phyloP scores from a whole-genome alignment of 2,888 invertebrate species.

The Ophion ventricosus region DNA sequence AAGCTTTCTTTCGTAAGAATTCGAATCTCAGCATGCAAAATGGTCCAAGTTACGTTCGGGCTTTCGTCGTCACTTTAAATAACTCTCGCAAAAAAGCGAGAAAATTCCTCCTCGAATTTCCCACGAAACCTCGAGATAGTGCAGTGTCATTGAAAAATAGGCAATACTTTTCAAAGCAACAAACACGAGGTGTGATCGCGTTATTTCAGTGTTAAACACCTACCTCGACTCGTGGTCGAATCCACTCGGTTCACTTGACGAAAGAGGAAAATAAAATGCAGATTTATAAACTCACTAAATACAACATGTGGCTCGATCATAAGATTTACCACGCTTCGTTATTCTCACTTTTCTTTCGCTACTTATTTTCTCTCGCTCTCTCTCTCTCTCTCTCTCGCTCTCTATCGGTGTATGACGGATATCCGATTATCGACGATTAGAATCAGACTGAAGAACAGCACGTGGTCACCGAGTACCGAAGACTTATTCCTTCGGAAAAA shows the following conservation, averaged over 20 bases:
- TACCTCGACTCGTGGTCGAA: slow-evolving; percentile 66
- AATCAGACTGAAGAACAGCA: slow-evolving; percentile 3
- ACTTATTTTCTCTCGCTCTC: neutral
- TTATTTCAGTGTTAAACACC: slow-evolving; percentile 13
- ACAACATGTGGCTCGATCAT: neutral
- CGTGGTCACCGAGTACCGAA: neutral
- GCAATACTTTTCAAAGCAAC: neutral
- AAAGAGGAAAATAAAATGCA: slow-evolving; percentile 33
- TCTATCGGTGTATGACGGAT: neutral
- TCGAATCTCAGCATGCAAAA: too few species aligned
- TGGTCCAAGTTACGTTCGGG: too few species aligned
- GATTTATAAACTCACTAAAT: slow-evolving; percentile 28
- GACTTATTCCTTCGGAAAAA: neutral
- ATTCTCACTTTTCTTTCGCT: slow-evolving; percentile 48
- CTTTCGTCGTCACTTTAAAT: too few species aligned
- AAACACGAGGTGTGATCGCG: neutral
- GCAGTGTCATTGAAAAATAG: too few species aligned
- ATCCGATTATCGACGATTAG: slow-evolving; percentile 31
- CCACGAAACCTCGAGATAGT: too few species aligned
- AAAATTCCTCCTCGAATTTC: neutral
- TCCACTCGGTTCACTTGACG: slow-evolving; percentile 64
- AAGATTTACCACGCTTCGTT: slow-evolving; percentile 5
- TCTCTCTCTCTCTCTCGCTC: slow-evolving; percentile 10
- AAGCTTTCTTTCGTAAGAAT: too few species aligned
- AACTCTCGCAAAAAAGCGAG: neutral